Evolutionary conservation across 1,140 invertebrate genomes (phyloP).

Genomic region (Rhyzopertha dominica): DNA sequence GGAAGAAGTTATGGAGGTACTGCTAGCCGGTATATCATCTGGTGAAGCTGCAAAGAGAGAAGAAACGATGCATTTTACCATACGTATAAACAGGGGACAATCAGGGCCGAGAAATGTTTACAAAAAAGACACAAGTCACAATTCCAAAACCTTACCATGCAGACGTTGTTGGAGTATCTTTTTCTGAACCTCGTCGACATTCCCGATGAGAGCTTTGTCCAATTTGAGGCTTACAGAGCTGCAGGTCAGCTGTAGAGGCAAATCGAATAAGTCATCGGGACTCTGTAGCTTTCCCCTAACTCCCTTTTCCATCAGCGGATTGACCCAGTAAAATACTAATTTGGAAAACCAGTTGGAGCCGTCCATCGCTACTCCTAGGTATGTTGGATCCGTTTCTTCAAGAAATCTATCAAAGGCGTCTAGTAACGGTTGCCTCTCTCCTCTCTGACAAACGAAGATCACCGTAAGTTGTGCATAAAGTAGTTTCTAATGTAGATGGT

Average conservation of each 20-base stretch:
- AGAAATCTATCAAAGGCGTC: conserved; percentile 54
- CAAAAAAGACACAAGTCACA: no score
- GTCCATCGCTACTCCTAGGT: conserved; percentile 78
- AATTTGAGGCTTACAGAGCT: conserved; percentile 55
- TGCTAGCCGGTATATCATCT: no score
- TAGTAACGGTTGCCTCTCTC: conserved; percentile 46
- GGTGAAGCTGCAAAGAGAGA: no score
- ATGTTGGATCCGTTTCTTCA: conserved; percentile 61
- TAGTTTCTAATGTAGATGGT: no score
- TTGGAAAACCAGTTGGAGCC: conserved; percentile 63
- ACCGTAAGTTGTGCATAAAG: no score
- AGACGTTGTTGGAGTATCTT: no score
- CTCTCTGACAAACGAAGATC: conserved; percentile 35
- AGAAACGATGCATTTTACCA: no score
- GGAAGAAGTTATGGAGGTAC: no score
- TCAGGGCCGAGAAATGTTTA: no score
- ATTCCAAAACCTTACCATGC: no score
- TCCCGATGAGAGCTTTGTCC: conserved; percentile 44
- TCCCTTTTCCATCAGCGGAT: conserved; percentile 80
- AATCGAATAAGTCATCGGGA: conserved; percentile 78
- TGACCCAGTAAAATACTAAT: conserved; percentile 83
- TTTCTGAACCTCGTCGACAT: conserved; percentile 12
- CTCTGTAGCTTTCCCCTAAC: conserved; percentile 63
- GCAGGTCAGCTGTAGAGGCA: conserved; percentile 68
- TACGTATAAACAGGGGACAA: no score